Base-by-base conservation (phyloP, 2,888 invertebrate species). In the Meliscaeva auricollis region DNA sequence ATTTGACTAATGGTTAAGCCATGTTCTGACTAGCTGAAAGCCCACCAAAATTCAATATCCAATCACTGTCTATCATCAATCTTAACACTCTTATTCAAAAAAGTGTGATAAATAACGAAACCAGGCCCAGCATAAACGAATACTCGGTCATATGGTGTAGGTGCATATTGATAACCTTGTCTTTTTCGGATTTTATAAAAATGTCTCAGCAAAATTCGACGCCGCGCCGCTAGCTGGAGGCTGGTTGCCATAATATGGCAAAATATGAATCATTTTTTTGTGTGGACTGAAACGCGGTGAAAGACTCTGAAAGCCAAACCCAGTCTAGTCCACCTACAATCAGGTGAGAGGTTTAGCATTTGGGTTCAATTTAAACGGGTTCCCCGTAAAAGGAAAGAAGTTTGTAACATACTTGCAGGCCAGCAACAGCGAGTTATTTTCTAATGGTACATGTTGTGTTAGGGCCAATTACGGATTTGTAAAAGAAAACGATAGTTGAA, bases 111-210 rank as follows among this genome's bases (percentile, higher is more conserved):
- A 83, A 83, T 74, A 83, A 74, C 56, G 54, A 72, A 77, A 62
- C 35, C 64, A 13, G 32, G 26, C 11, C 35, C 35, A 20, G 17
- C 13, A n/a, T 9, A 6, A 2, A 6, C 9, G 6, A 2, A 15
- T 0, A 11, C 17, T 13, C 17, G 32, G 9, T 7, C 17, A 6
- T n/a, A n/a, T 48, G 62, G 64, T 56, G 83, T 84, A 66, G 83
- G 83, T 84, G 83, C 83, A 84, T 79, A 75, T 41, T 46, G 60
- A 75, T 75, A 79, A 79, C 79, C 79, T 75, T 79, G 69, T 74
- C 74, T 75, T 44, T 81, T 76, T 81, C 15, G 22, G 38, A 48
- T 48, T 26, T 64, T 32, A n/a, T 35, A 26, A 48, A 48, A 50
- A 50, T 66, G 17, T n/a, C 35, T 32, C 32, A 35, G n/a, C n/a